A percentile compares a stretch with the other conserved stretches of the same genome.
Evolutionary conservation across 1,140 invertebrate species (phyloP).

Genomic region (Drosophila mayri): DNA sequence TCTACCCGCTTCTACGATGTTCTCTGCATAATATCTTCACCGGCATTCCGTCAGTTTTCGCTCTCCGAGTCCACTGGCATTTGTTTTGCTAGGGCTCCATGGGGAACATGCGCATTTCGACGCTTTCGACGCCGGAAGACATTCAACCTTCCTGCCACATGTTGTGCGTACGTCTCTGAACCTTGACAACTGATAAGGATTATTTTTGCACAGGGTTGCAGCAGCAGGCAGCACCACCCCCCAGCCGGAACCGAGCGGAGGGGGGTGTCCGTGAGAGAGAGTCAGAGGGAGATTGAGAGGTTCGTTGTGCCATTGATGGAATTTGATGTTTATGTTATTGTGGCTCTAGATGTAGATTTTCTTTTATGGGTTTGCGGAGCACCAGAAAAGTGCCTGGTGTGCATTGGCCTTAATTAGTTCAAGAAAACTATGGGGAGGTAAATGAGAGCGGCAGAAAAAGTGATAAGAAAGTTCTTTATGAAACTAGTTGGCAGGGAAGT

Average conservation of each 20-base stretch:
- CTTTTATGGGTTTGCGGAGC: constrained; percentile 27
- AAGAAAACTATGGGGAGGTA: constrained; percentile 19
- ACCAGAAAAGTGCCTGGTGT: constrained; percentile 56
- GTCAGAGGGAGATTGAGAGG: constrained; percentile 19
- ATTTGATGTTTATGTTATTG: constrained; percentile 65
- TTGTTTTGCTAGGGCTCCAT: constrained; percentile 62
- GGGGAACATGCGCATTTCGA: constrained; percentile 42
- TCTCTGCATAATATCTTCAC: constrained; percentile 13
- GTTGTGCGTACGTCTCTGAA: constrained; percentile 72
- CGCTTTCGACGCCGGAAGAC: constrained; percentile 43
- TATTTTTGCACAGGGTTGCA: constrained; percentile 74
- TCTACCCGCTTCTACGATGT: constrained; percentile 12
- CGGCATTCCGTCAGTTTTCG: constrained; percentile 72
- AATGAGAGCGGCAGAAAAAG: constrained; percentile 1
- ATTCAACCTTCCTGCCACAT: constrained; percentile 79
- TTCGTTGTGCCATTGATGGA: constrained; percentile 70
- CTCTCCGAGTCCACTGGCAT: constrained; percentile 30
- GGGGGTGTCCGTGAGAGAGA: background rate
- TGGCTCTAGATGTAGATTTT: constrained; percentile 53
- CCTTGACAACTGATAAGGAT: constrained; percentile 82
- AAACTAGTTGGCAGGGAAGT: constrained; percentile 7
- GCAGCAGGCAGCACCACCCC: constrained; percentile 4
- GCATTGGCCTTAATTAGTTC: constrained; percentile 64
- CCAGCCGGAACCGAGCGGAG: constrained; percentile 1
- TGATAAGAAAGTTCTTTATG: constrained; percentile 28